phyloP scores from a whole-genome alignment of 2,113 vertebrate species.

The Mormyrus lacerda region DNA sequence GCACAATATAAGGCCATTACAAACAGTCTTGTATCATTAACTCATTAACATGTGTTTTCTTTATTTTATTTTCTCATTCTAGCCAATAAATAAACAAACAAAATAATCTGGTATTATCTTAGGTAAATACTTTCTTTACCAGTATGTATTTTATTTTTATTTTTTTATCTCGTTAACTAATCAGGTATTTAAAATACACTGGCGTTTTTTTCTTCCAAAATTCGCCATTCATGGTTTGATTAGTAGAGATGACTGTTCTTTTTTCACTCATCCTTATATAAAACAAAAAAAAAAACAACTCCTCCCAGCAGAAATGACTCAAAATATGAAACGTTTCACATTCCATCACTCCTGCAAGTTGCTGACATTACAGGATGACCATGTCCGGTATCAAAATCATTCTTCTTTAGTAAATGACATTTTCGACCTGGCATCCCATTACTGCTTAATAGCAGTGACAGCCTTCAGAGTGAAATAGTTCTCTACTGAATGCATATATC shows the following conservation, averaged over 20 bases:
- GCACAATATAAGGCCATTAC: constrained; percentile 29
- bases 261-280: neutral
- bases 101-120: neutral
- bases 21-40: constrained; percentile 32
- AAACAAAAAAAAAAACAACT: too few species aligned
- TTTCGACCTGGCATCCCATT: neutral
- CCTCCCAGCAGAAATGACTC: neutral
- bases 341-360: neutral
- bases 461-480: neutral
- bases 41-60: constrained; percentile 26
- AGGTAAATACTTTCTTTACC: neutral
- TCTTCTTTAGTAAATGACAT: neutral
- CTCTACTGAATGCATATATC: constrained; percentile 4
- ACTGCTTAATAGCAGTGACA: neutral
- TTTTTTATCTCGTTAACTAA: neutral
- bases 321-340: neutral
- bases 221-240: neutral
- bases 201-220: neutral
- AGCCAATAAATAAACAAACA: constrained; percentile 22
- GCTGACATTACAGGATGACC: neutral
- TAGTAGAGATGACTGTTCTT: neutral
- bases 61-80: constrained; percentile 24
- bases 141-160: constrained; percentile 24
- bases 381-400: neutral
- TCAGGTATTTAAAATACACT: neutral